These are phyloP conservation scores for Danionella dracula DNA, from an alignment of 2,797 vertebrate species.

Conservation along the genomic window DNA sequence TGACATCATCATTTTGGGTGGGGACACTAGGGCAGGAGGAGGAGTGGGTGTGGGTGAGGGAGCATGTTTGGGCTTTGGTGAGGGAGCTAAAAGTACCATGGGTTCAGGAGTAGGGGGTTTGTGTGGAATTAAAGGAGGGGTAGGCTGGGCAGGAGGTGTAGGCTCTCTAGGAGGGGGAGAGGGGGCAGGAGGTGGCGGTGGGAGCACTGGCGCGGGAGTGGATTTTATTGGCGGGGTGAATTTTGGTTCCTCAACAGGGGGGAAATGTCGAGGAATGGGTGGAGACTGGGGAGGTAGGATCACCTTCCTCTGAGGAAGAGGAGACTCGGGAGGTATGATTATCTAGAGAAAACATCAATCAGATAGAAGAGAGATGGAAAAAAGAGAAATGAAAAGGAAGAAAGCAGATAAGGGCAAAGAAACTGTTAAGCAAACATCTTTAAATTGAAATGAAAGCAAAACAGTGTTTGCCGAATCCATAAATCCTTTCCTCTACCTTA, in stretches of 20 bases:
- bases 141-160: constrained; percentile 47
- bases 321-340: constrained; percentile 77
- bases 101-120: constrained; percentile 24
- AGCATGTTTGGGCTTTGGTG: constrained; percentile 21
- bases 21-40: constrained; percentile 5
- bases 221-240: constrained; percentile 35
- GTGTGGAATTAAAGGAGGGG: constrained; percentile 35
- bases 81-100: constrained; percentile 6
- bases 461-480: background rate
- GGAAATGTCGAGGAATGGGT: constrained; percentile 40
- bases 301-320: constrained; percentile 70
- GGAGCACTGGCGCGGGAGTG: constrained; percentile 46
- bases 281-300: constrained; percentile 55
- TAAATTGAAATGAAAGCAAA: constrained; percentile 9
- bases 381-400: constrained; percentile 22
- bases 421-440: constrained; percentile 10
- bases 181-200: constrained; percentile 46
- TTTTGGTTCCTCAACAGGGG: constrained; percentile 36
- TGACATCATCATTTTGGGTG: constrained; percentile 63
- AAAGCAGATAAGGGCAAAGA: constrained; percentile 42
- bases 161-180: constrained; percentile 39
- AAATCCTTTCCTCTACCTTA: constrained; percentile 77
- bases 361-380: constrained; percentile 23
- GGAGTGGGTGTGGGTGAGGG: constrained; percentile 11
- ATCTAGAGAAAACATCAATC: constrained; percentile 63